Conservation (phyloP, 2,888 invertebrate species). For the Diaphora mendica region DNA sequence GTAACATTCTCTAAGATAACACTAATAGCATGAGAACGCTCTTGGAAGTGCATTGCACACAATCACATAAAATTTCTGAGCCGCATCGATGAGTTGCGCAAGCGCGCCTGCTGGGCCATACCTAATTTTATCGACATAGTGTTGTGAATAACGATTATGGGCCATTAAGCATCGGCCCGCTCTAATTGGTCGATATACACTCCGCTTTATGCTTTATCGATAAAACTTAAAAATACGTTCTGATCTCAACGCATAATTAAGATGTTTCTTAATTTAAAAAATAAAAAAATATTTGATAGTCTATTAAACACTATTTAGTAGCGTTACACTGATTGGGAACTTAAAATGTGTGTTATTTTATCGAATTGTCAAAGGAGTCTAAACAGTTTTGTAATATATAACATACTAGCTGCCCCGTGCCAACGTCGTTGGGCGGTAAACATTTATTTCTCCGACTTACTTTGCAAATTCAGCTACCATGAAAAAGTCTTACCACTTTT, state of each 20-base stretch:
- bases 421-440: too few species aligned
- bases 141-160: conserved; percentile 69
- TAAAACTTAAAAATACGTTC: conserved; percentile 46
- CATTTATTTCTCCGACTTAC: too few species aligned
- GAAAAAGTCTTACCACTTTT: too few species aligned
- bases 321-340: background rate
- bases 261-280: conserved; percentile 23
- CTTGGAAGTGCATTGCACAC: conserved; percentile 49
- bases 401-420: too few species aligned
- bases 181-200: conserved; percentile 71
- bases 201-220: conserved; percentile 37
- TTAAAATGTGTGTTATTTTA: background rate
- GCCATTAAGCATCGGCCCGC: conserved; percentile 63
- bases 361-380: background rate
- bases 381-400: background rate
- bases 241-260: conserved; percentile 22
- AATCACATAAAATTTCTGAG: conserved; percentile 53
- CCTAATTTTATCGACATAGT: conserved; percentile 72
- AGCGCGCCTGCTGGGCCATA: conserved; percentile 53
- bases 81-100: conserved; percentile 58
- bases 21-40: background rate
- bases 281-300: conserved; percentile 13
- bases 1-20: background rate
- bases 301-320: conserved; percentile 1
- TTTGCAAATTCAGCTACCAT: too few species aligned